Base-by-base conservation (phyloP, 2,888 invertebrate genomes). In the Tortricodes alternella region DNA sequence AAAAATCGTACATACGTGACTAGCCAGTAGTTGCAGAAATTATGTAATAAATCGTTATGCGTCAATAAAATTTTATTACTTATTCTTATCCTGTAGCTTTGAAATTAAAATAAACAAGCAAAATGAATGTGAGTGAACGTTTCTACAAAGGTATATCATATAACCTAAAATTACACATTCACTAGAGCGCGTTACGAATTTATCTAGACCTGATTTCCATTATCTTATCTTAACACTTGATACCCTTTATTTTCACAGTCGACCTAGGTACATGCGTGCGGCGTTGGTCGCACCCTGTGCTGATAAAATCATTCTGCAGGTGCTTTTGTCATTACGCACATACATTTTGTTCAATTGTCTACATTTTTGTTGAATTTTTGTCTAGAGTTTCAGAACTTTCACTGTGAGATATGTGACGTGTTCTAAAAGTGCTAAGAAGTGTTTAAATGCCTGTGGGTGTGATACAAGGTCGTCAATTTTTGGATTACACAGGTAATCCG, bases 141-240 rank as follows among this genome's bases (percentile, higher is more conserved):
- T 27, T 4, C 16, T 16, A 7, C 7, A n/a, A 15, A 19, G 5
- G 6, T 39, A 39, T n/a, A 38, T 16, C 29, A 38, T 38, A 39
- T 32, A n/a, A 16, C 18, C 19, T 29, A 46, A 48, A 18, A 46
- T 34, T 46, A 19, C 41, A 29, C 46, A n/a, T 11, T 29, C 35
- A 21, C 37, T 34, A 35, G 29, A 49, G 49, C 13, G 48, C 19
- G 80, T 70, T 78, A 80, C 78, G 69, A 87, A 85, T 87, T 89
- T 90, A 89, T 89, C 90, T 89, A 89, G 89, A 88, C 89, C 89
- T 85, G 87, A 74, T 89, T 86, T 84, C 63, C 74, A 82, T 82
- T 89, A 90, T 90, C 90, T 90, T 89, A 89, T 90, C 90, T 62
- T 56, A 55, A 62, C 61, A 72, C 66, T 73, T 71, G 76, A 75